Evolutionary conservation across 64 coral and sea anemone species (phyloP), one percentile per base, ranked within the genome.

Genomic region (Stylophora pistillata): DNA sequence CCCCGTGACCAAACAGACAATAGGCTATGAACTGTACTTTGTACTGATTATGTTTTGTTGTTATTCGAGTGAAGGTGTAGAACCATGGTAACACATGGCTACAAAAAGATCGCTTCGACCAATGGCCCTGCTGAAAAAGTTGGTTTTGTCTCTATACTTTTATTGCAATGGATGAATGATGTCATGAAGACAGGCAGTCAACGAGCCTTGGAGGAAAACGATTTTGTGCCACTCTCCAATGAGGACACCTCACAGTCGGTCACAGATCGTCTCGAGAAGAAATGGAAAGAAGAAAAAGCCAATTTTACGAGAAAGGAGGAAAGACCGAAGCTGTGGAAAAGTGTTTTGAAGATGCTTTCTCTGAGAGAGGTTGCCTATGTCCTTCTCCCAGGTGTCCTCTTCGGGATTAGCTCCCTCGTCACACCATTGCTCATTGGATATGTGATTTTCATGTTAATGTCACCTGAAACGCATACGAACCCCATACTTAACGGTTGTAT

Each of bases 121-220:
- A 30, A 29, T 10, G 2, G 30, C 4, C 13, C 16, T 16, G 71
- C 12, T 30, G 32, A 73, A 10, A 15, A 20, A 17, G 62, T 65
- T 23, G 18, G 62, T 18, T 7, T 21, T 65, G 20, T 65, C 20
- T 65, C 62, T 23, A 23, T 33, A 14, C 71, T 73, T 73, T 73
- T 73, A 14, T 73, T 30, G 29, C 71, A 33, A 30, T 73, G 71
- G 71, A 73, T 73, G 71, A n/a, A n/a, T n/a, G n/a, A n/a, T n/a
- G n/a, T n/a, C n/a, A n/a, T n/a, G n/a, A n/a, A n/a, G n/a, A n/a
- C n/a, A n/a, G n/a, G n/a, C n/a, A n/a, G n/a, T n/a, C n/a, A n/a
- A n/a, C n/a, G n/a, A n/a, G n/a, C n/a, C n/a, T n/a, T n/a, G n/a
- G n/a, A n/a, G n/a, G n/a, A n/a, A n/a, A n/a, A n/a, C n/a, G n/a